phyloP scores from a whole-genome alignment of 2,797 vertebrate species.

The Poeciliopsis turneri region DNA sequence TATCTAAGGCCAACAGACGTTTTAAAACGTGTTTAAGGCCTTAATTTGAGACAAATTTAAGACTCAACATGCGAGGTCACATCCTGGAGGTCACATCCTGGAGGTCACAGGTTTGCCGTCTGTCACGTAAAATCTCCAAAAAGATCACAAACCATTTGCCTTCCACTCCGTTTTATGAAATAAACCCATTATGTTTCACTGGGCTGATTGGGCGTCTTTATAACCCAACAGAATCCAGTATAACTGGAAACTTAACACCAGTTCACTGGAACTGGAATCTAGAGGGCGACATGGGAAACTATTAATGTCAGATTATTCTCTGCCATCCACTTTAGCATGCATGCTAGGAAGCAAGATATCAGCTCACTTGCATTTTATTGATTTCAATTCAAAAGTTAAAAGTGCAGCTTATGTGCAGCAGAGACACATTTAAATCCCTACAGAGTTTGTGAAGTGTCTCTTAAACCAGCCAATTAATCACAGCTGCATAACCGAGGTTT shows the following conservation, averaged over 20 bases:
- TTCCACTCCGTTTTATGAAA: neutral
- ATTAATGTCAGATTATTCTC: neutral
- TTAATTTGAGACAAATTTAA: no score
- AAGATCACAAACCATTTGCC: neutral
- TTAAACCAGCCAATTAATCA: constrained; percentile 27
- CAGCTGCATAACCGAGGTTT: neutral
- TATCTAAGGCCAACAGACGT: no score
- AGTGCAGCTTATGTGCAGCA: neutral
- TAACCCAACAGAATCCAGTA: constrained; percentile 11
- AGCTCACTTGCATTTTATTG: neutral
- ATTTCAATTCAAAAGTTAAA: neutral
- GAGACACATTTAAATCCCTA: constrained; percentile 12
- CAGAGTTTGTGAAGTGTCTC: constrained; percentile 6
- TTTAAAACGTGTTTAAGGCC: no score
- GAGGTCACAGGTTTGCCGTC: neutral
- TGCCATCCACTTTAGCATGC: neutral
- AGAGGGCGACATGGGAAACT: neutral
- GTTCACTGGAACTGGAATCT: constrained; percentile 1
- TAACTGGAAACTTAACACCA: constrained; percentile 15
- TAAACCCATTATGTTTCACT: constrained; percentile 34
- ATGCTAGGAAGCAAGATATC: neutral
- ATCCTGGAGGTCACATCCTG: no score
- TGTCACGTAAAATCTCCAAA: neutral
- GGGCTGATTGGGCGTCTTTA: constrained; percentile 10
- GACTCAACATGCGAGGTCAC: no score